Evolutionary conservation across 2,797 vertebrate genomes (phyloP), one percentile per base, ranked within the genome.

Genomic region (Malacoraja senta): DNA sequence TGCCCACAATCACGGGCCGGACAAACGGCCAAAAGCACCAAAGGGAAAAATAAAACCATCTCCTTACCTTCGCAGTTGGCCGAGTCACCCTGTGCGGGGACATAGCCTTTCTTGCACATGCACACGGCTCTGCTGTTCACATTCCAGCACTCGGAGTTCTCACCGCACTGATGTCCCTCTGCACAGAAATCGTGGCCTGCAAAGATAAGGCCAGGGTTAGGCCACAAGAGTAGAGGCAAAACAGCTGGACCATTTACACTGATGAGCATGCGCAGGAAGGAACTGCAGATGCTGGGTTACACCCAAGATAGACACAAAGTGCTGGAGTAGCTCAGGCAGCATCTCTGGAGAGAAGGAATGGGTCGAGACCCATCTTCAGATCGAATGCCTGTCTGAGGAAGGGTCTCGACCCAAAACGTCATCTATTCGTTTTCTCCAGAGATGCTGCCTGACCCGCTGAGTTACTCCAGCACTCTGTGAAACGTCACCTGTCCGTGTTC

Each of bases 131-230:
- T 98, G 17, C 97, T 98, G 95, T 98, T 97, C 96, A 96, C 96
- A 95, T 98, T 99, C 95, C 97, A 98, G 95, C 98, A 99, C 94
- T 98, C 97, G 0, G 98, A 98, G 94, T 99, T 99, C 95, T 98
- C 98, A 93, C 98, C 98, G 96, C 98, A 99, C 94, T 96, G 97
- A 94, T 98, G 96, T 93, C 97, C 98, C 95, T 98, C 98, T 58
- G 97, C 96, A 93, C 98, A 99, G 95, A 99, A 99, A 96, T 99
- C 98, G 94, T 99, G 97, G 94, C 98, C 98, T 99, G 94, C 94
- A 96, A 95, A 53, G 0, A 94, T 88, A 93, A 93, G 32, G 38
- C 78, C 44, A 65, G 24, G 32, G 71, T 84, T 72, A 88, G 17
- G 68, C 1, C 38, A 77, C 58, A 93, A 0, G n/a, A 9, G 58